A percentile compares a stretch with the other conserved stretches of the same genome.
These are phyloP conservation scores for Onychomys torridus DNA, from an alignment of 2,797 vertebrate species.

Conservation along the genomic window DNA sequence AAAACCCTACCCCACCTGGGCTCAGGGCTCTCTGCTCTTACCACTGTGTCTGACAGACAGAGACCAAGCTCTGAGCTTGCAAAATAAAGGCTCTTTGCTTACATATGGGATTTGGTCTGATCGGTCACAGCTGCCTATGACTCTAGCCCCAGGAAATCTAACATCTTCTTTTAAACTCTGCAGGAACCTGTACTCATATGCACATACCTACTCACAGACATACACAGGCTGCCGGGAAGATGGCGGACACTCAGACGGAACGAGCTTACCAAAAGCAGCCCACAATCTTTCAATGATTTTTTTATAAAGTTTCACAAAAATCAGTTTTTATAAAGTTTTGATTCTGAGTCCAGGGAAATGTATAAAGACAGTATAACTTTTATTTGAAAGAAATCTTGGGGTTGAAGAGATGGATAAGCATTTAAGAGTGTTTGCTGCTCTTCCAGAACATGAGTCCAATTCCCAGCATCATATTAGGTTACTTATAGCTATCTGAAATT, in stretches of 20 bases:
- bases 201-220: background rate
- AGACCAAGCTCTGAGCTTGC: no score
- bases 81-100: no score
- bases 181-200: background rate
- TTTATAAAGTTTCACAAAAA: background rate
- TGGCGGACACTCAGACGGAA: no score
- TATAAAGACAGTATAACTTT: background rate
- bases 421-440: background rate
- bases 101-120: no score
- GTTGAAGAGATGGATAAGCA: background rate
- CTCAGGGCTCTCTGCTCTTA: no score
- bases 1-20: no score
- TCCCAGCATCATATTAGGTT: background rate
- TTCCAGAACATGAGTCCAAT: background rate
- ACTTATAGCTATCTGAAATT: background rate
- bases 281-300: no score
- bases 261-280: no score
- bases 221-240: no score
- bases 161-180: background rate
- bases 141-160: background rate
- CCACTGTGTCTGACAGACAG: no score
- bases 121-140: background rate
- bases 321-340: background rate
- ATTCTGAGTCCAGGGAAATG: background rate
- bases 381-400: background rate